phyloP scores from a whole-genome alignment of 2,797 vertebrate species.

The Sebastes matsubarae region DNA sequence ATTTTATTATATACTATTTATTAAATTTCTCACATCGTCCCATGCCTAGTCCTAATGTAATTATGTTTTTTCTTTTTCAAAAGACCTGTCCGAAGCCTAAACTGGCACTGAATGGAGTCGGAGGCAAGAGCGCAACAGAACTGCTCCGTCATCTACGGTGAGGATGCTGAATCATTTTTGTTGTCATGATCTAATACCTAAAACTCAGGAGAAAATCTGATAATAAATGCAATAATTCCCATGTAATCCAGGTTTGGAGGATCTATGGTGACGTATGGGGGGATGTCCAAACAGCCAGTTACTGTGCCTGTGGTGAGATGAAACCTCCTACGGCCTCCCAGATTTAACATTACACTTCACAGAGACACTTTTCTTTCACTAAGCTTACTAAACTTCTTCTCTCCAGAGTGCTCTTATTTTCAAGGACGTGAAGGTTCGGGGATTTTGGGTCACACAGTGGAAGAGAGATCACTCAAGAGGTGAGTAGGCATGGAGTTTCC shows the following conservation, averaged over 20 bases:
- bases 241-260: constrained; percentile 84
- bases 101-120: constrained; percentile 93
- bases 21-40: too few relatives aligned
- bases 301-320: constrained; percentile 90
- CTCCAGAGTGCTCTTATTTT: constrained; percentile 94
- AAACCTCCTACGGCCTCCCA: not conserved
- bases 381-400: not conserved
- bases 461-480: constrained; percentile 85
- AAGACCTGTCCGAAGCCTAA: constrained; percentile 87
- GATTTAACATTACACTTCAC: not conserved
- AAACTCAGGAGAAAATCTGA: not conserved
- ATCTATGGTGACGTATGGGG: constrained; percentile 96
- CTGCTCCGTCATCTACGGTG: constrained; percentile 92
- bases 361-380: not conserved
- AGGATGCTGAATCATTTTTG: constrained; percentile 58
- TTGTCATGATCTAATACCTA: not conserved
- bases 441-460: constrained; percentile 97
- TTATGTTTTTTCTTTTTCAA: not conserved
- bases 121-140: constrained; percentile 94
- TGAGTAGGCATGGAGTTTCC: constrained; percentile 64
- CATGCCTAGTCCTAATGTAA: not conserved
- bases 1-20: too few relatives aligned
- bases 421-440: constrained; percentile 89
- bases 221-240: not conserved
- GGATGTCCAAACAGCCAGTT: constrained; percentile 95